Base-by-base conservation (phyloP, 2,113 vertebrate species). In the Callospermophilus lateralis region DNA sequence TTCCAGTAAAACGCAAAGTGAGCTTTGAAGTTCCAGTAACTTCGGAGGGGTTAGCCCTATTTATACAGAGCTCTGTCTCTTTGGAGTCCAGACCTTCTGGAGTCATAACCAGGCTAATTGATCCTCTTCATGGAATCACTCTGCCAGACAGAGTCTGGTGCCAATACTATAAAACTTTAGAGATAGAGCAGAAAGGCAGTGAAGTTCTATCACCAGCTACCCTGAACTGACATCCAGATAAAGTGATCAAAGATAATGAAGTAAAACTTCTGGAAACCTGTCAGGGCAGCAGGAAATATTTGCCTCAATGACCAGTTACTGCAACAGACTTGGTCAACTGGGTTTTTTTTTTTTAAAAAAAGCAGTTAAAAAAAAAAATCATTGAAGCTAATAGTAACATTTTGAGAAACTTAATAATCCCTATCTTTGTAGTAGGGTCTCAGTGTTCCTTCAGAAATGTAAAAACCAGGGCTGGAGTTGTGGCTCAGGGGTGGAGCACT, bases 1-100 rank as follows among this genome's bases (percentile, higher is more conserved):
- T 97, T 95, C 96, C 89, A 95, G 95, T 65, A 97, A 96, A 63
- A 92, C 24, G 32, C 55, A 96, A 95, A 90, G 80, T 63, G 70
- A 96, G 32, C 22, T 67, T 48, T 89, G 70, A 96, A 32, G 58
- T 96, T 97, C 84, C 94, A 94, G 76, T 84, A 96, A 97, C 77
- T 97, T 96, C 88, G 93, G 77, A 89, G 17, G 92, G 63, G 26
- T 80, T 96, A 87, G 67, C 76, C 79, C 80, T 92, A 48, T 96
- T 96, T 76, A 86, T 65, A 84, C 58, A 92, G 45, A 37, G 34
- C 55, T 96, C 80, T 70, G 30, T 94, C 90, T 95, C 93, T 84
- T 72, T 30, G 67, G 87, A 86, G 51, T 53, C 51, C 65, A 97
- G 93, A 94, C 87, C 76, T 95, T 92, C 84, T 96, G 90, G 88